Evolutionary conservation across 2,797 vertebrate species (phyloP).

Genomic region (Microcaecilia unicolor): DNA sequence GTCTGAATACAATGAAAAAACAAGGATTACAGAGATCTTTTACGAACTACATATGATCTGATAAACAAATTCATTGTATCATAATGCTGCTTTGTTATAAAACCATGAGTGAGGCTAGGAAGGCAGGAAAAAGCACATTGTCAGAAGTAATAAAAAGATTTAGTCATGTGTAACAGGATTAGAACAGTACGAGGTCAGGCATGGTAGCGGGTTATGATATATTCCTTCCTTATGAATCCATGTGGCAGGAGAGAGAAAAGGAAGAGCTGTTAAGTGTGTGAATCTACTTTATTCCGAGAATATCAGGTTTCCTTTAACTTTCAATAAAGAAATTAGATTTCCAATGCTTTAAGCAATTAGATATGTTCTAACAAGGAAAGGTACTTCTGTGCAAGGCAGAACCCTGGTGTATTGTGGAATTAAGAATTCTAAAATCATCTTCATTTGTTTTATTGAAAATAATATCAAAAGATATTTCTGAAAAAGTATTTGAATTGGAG

Average conservation of each 20-base stretch:
- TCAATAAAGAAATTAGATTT: not conserved
- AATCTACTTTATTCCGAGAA: not conserved
- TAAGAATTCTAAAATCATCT: too few relatives aligned
- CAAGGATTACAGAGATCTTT: not conserved
- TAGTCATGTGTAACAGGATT: conserved; percentile 24
- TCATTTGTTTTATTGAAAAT: too few relatives aligned
- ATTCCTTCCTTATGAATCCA: conserved; percentile 11
- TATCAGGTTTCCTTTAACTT: conserved; percentile 17
- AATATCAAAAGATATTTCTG: too few relatives aligned
- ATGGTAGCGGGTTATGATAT: conserved; percentile 16
- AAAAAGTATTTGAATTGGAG: too few relatives aligned
- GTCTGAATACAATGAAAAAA: not conserved
- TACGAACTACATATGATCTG: conserved; percentile 4
- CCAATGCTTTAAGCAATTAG: not conserved
- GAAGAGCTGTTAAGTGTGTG: conserved; percentile 18
- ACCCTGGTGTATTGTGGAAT: not conserved
- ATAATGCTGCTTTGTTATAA: conserved; percentile 20
- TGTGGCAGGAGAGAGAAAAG: conserved; percentile 23
- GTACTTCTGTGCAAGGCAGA: not conserved
- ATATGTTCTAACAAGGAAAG: not conserved
- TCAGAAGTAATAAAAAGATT: conserved; percentile 36
- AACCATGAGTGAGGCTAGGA: conserved; percentile 26
- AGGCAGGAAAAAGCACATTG: conserved; percentile 28
- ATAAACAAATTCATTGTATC: conserved; percentile 10
- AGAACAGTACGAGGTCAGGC: conserved; percentile 23